These are phyloP conservation scores for Hydraecia micacea DNA, from an alignment of 2,888 invertebrate genomes.

Conservation along the genomic window DNA sequence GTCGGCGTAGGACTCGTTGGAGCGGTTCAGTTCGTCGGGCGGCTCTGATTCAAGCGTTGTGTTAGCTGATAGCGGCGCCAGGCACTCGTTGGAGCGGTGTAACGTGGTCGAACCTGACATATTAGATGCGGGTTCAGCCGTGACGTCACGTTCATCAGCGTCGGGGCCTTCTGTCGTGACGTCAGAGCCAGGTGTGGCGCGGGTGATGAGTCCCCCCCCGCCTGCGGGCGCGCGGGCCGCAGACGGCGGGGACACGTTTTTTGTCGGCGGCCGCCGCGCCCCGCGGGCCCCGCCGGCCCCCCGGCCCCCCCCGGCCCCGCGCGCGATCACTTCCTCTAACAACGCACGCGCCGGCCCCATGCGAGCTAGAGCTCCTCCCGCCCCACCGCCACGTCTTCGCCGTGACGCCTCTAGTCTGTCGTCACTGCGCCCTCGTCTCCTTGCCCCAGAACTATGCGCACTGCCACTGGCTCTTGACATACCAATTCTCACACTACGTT, in stretches of 20 bases:
- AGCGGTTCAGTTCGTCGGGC: slow-evolving; percentile 82
- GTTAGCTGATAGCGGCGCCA: slow-evolving; percentile 81
- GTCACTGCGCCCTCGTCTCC: slow-evolving; percentile 74
- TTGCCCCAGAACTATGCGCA: slow-evolving; percentile 38
- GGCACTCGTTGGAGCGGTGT: slow-evolving; percentile 86
- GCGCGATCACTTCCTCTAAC: slow-evolving; percentile 92
- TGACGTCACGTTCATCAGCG: slow-evolving; percentile 6
- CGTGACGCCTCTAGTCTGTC: slow-evolving; percentile 70
- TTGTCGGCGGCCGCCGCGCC: slow-evolving; percentile 90
- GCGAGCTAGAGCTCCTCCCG: slow-evolving; percentile 45
- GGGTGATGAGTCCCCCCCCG: slow-evolving; percentile 75
- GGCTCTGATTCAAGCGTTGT: slow-evolving; percentile 82
- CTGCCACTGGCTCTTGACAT: slow-evolving; percentile 87
- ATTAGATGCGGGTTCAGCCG: slow-evolving; percentile 16
- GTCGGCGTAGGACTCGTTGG: slow-evolving; percentile 88
- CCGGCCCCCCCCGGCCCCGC: slow-evolving; percentile 83
- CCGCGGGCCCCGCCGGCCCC: slow-evolving; percentile 77
- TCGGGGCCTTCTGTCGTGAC: slow-evolving; percentile 65
- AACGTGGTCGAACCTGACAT: slow-evolving; percentile 78
- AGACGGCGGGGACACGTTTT: slow-evolving; percentile 95
- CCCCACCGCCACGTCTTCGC: slow-evolving; percentile 56
- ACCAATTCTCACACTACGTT: slow-evolving; percentile 94
- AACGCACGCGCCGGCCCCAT: slow-evolving; percentile 71
- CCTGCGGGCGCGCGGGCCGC: slow-evolving; percentile 91
- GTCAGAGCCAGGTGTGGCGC: slow-evolving; percentile 84